Evolutionary conservation across 2,888 invertebrate species (phyloP).

Genomic region (Tanypteryx hageni): DNA sequence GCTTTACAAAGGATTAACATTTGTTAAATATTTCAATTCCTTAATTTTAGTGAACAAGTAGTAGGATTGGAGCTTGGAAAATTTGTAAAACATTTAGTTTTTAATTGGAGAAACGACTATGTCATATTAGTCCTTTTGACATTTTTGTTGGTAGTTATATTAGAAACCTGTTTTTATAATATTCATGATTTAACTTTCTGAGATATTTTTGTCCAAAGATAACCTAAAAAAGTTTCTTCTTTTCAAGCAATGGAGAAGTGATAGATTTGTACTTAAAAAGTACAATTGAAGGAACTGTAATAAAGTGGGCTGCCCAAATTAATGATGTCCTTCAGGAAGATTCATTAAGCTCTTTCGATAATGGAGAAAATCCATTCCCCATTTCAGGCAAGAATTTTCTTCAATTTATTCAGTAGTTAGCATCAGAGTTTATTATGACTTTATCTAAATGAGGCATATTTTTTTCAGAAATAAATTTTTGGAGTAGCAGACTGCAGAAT

Average conservation of each 20-base stretch:
- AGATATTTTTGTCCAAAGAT: not conserved
- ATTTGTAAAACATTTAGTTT: not conserved
- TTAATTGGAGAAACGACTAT: not conserved
- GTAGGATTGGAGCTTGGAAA: too few species aligned
- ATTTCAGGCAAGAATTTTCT: conserved; percentile 66
- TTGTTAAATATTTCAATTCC: too few species aligned
- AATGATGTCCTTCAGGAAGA: conserved; percentile 87
- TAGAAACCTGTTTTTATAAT: too few species aligned
- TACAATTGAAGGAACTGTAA: conserved; percentile 89
- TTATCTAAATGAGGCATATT: not conserved
- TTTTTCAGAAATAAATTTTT: conserved; percentile 84
- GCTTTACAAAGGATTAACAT: too few species aligned
- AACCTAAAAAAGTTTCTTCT: conserved; percentile 14
- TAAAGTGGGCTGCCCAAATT: conserved; percentile 90
- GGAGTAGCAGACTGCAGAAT: conserved; percentile 86
- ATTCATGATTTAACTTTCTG: not conserved
- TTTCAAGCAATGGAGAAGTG: conserved; percentile 77
- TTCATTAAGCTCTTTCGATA: conserved; percentile 83
- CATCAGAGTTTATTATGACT: not conserved
- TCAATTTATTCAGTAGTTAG: not conserved
- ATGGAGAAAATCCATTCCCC: conserved; percentile 85
- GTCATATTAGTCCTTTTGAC: too few species aligned
- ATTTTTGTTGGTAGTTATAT: too few species aligned
- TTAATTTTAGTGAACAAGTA: too few species aligned
- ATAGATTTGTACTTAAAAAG: conserved; percentile 85